Evolutionary conservation across 30 jellyfish, hydroid and myxozoan genomes (phyloP).

Genomic region (Nemopilema nomurai): DNA sequence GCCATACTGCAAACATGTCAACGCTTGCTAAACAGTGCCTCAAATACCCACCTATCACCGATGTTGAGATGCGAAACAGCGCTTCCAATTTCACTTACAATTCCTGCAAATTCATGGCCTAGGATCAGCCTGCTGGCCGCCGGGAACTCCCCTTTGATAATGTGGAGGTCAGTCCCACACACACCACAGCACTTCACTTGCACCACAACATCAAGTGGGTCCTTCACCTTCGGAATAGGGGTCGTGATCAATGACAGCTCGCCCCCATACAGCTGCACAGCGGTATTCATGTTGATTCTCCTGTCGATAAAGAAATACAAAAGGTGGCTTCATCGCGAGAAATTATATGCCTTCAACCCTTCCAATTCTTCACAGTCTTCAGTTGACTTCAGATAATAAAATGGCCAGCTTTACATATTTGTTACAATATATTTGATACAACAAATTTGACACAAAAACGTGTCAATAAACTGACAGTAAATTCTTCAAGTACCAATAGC

Average conservation of each 20-base stretch:
- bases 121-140: slow-evolving; percentile 69
- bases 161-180: slow-evolving; percentile 82
- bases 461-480: no score
- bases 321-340: no score
- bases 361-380: no score
- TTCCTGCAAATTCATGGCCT: slow-evolving; percentile 91
- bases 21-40: no score
- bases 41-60: slow-evolving; percentile 83
- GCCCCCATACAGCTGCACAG: slow-evolving; percentile 80
- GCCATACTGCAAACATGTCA: no score
- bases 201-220: slow-evolving; percentile 73
- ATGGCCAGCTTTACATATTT: no score
- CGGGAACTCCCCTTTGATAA: slow-evolving; percentile 78
- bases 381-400: no score
- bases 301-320: not conserved
- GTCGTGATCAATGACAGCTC: slow-evolving; percentile 64
- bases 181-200: slow-evolving; percentile 76
- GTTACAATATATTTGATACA: no score
- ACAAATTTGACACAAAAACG: no score
- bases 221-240: slow-evolving; percentile 72
- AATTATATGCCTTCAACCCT: no score
- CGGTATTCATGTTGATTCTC: slow-evolving; percentile 70
- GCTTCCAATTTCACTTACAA: slow-evolving; percentile 63
- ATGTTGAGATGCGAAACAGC: slow-evolving; percentile 69
- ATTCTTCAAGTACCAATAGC: no score